Percentiles rank a stretch among this genome's conserved stretches.
Conservation (phyloP, 2,113 vertebrate genomes). For the Rattus rattus region DNA sequence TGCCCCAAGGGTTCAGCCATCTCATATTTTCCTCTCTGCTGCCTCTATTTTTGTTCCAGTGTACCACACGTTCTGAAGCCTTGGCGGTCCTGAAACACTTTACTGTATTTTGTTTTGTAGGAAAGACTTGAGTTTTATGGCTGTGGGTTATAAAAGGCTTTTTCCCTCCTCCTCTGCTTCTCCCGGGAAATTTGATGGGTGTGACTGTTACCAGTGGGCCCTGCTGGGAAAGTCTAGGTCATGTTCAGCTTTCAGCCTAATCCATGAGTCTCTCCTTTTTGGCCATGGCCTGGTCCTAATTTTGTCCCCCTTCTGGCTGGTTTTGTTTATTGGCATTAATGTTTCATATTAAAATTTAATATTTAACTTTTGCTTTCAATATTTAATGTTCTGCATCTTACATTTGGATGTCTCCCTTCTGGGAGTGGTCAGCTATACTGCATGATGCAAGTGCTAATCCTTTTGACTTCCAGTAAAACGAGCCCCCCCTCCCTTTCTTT, state of each 20-base stretch:
- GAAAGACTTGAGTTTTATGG: conserved; percentile 78
- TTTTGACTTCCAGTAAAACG: conserved; percentile 81
- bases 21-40: conserved; percentile 79
- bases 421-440: conserved; percentile 76
- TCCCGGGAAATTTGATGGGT: conserved; percentile 76
- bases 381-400: conserved; percentile 85
- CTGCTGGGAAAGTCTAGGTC: conserved; percentile 74
- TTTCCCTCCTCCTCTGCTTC: conserved; percentile 10
- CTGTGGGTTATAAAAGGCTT: conserved; percentile 80
- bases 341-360: conserved; percentile 80
- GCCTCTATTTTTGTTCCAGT: conserved; percentile 76
- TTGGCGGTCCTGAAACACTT: conserved; percentile 77
- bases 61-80: conserved; percentile 72
- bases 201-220: conserved; percentile 62
- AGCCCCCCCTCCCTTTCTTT: conserved; percentile 48
- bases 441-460: conserved; percentile 77
- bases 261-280: conserved; percentile 68
- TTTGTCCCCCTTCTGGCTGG: conserved; percentile 76
- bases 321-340: conserved; percentile 80
- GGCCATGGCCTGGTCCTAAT: conserved; percentile 75
- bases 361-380: conserved; percentile 86
- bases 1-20: conserved; percentile 70
- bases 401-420: conserved; percentile 84
- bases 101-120: conserved; percentile 82
- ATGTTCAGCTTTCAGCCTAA: conserved; percentile 66